These are phyloP conservation scores for Drosophila bifasciata DNA, from an alignment of 1,140 invertebrate species.

Conservation along the genomic window DNA sequence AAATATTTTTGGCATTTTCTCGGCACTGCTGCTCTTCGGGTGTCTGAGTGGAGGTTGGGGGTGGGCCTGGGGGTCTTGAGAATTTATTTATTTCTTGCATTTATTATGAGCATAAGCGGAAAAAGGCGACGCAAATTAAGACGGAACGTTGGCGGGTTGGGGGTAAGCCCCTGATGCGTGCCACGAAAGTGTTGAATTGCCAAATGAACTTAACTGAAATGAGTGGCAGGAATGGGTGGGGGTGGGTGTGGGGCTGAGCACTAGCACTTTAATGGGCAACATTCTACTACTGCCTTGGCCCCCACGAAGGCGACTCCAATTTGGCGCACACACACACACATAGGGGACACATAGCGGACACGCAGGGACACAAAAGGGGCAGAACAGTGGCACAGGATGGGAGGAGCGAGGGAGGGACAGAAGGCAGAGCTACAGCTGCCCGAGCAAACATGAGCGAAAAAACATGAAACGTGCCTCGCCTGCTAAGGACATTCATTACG, in stretches of 20 bases:
- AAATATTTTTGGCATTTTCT: slow-evolving; percentile 64
- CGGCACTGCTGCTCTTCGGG: neutral
- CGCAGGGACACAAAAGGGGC: neutral
- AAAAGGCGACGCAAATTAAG: slow-evolving; percentile 70
- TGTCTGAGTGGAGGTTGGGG: too few species aligned
- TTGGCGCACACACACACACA: slow-evolving; percentile 43
- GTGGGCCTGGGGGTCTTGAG: slow-evolving; percentile 27
- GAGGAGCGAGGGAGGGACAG: neutral
- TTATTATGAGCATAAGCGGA: slow-evolving; percentile 64
- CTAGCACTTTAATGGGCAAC: slow-evolving; percentile 59
- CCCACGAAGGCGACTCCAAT: slow-evolving; percentile 57
- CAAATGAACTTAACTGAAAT: slow-evolving; percentile 57
- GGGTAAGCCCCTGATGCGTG: slow-evolving; percentile 33
- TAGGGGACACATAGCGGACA: too few species aligned
- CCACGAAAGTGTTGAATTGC: slow-evolving; percentile 68
- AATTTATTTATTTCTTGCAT: slow-evolving; percentile 80
- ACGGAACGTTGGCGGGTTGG: neutral
- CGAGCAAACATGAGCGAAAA: slow-evolving; percentile 70
- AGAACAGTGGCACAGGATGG: neutral
- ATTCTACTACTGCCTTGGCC: slow-evolving; percentile 33
- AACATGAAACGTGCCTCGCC: slow-evolving; percentile 77
- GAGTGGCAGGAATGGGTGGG: neutral
- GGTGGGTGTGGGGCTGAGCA: slow-evolving; percentile 9
- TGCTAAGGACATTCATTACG: slow-evolving; percentile 78
- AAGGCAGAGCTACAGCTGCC: slow-evolving; percentile 14